Conservation (phyloP, 2,888 invertebrate genomes). For the Toxonevra muliebris region DNA sequence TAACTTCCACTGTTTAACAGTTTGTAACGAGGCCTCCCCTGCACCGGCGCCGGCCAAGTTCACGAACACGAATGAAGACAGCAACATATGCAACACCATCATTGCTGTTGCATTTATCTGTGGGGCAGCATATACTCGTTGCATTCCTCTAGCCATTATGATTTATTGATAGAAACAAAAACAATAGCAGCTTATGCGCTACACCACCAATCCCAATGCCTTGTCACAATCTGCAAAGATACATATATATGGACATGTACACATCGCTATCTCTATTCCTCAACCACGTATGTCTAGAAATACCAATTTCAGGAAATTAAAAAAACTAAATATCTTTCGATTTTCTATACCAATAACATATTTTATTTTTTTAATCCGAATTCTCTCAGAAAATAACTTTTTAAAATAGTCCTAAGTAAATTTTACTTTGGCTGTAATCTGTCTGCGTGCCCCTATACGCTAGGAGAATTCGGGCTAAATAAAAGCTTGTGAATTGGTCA, state of each 20-base stretch:
- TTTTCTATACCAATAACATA: no score
- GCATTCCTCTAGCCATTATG: background rate
- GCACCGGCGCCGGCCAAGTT: conserved; percentile 31
- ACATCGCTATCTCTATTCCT: no score
- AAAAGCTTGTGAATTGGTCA: no score
- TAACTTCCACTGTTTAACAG: conserved; percentile 76
- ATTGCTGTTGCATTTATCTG: background rate
- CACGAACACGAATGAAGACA: conserved; percentile 32
- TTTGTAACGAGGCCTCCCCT: conserved; percentile 65
- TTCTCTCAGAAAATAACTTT: no score
- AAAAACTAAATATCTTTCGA: no score
- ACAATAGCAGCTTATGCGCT: conserved; percentile 22
- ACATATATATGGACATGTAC: background rate
- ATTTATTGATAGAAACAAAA: background rate
- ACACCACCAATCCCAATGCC: conserved; percentile 17
- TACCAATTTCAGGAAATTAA: no score
- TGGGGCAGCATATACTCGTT: background rate
- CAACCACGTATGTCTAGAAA: no score
- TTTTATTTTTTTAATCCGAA: no score
- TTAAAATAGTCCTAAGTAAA: no score
- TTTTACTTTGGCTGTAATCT: no score
- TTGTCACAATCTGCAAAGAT: conserved; percentile 12
- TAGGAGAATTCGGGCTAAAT: no score
- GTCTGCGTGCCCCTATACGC: no score
- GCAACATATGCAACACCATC: background rate